Percentiles rank a stretch among this genome's conserved stretches.
Conservation (phyloP, 2,113 vertebrate genomes). For the Callithrix jacchus region DNA sequence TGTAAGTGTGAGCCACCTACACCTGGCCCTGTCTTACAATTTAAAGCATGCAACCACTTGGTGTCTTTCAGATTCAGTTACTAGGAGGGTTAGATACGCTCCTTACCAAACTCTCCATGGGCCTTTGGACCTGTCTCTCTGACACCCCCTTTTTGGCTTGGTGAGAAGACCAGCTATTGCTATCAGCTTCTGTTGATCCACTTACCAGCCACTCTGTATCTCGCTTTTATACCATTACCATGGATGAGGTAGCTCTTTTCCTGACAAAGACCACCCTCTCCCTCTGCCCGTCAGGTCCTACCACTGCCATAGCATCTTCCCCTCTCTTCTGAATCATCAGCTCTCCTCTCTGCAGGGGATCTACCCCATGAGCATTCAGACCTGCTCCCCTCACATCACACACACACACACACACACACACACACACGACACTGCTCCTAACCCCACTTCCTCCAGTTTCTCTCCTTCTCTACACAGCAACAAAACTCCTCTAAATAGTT, state of each 20-base stretch:
- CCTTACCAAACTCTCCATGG: neutral
- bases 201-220: neutral
- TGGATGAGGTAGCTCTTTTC: neutral
- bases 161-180: neutral
- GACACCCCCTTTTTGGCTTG: neutral
- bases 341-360: neutral
- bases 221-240: neutral
- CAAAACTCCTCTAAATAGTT: neutral
- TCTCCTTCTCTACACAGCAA: neutral
- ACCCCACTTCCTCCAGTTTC: neutral
- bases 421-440: too few species aligned
- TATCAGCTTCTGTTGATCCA: neutral
- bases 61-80: neutral
- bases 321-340: neutral
- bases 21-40: too few species aligned
- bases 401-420: neutral
- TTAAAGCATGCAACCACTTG: neutral
- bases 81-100: neutral
- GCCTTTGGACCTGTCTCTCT: neutral
- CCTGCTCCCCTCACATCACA: neutral
- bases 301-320: neutral
- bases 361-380: neutral
- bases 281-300: accelerated
- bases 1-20: too few species aligned
- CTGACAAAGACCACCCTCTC: neutral